Base-by-base conservation (phyloP, 1,140 invertebrate genomes). In the Drosophila sucinea region DNA sequence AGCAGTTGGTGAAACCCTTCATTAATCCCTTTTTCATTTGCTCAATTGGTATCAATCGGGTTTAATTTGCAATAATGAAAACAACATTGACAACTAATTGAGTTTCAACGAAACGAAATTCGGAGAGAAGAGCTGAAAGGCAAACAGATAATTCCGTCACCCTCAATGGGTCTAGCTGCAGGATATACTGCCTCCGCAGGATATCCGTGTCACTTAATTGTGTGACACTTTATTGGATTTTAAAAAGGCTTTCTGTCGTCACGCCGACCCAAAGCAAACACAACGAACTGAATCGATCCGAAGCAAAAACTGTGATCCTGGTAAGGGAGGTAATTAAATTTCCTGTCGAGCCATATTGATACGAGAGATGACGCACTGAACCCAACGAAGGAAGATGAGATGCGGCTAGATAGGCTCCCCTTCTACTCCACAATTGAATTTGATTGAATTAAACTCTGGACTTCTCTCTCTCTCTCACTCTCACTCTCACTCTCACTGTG, bases 161-260 rank as follows among this genome's bases (percentile, higher is more conserved):
- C 44, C 44, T 51, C 44, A 51, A 51, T 51, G 44, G 44, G n/a
- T 23, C 44, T 17, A 51, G n/a, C 44, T 51, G 44, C 44, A 17
- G 44, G 44, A 54, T 77, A 66, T 38, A 40, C 38, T 67, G 55
- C 84, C 17, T 38, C 83, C 33, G 73, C 83, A 80, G 83, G 83
- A 83, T 77, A 89, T 83, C 79, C 79, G 73, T 86, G 79, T 86
- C 84, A 73, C 73, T 86, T 87, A 86, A 86, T 86, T 86, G 83
- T 86, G 63, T 47, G 83, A 87, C 83, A 86, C 83, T 86, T 86
- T 86, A 86, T 86, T 89, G 83, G 83, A 86, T 86, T 86, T 86
- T 89, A 86, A 86, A 86, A 87, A 86, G 71, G 80, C 75, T 51
- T 4, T 51, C 44, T 38, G 69, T 72, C 62, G 76, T 60, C 75